Evolutionary conservation across 2,113 vertebrate genomes (phyloP), one percentile per base, ranked within the genome.

Genomic region (Upupa epops): DNA sequence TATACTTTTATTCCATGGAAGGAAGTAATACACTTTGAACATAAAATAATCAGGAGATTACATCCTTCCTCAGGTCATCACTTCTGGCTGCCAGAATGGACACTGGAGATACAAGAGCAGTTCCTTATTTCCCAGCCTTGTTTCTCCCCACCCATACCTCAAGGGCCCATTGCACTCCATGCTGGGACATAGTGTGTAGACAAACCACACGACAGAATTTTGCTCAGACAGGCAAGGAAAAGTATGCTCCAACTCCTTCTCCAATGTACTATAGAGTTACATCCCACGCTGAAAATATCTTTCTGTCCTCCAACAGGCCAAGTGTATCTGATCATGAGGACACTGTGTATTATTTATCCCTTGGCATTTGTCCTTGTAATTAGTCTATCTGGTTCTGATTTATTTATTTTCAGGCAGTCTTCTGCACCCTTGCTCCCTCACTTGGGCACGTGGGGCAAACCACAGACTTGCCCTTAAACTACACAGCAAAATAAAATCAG

Each of bases 381-480:
- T 92, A 72, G 70, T 73, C 91, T 94, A 72, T 94, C 96, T 96
- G 93, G 78, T 96, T 94, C 90, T 93, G 83, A 96, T 94, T 95
- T 96, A 75, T 78, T 92, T 95, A 85, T 94, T 95, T 93, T 92
- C 88, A 94, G 63, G 42, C 92, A 83, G 64, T 58, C 63, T 76
- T 94, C 79, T 85, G 68, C 91, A 92, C 77, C 92, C 96, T 90
- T 79, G 48, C 88, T 94, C 69, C 73, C 77, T 95, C 3, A 0
- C 60, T 94, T 79, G 89, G 92, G 90, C 49, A 73, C 89, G 77
- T 91, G 71, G 92, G 71, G 89, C 92, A 94, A 91, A 92, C 92
- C 92, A 96, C 95, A 96, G 78, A 85, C 81, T 95, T 96, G 82
- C 95, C 92, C 92, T 96, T 68, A 93, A 95, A 92, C 92, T 93